phyloP scores from a whole-genome alignment of 2,888 invertebrate genomes.

The Chrysolina americana region DNA sequence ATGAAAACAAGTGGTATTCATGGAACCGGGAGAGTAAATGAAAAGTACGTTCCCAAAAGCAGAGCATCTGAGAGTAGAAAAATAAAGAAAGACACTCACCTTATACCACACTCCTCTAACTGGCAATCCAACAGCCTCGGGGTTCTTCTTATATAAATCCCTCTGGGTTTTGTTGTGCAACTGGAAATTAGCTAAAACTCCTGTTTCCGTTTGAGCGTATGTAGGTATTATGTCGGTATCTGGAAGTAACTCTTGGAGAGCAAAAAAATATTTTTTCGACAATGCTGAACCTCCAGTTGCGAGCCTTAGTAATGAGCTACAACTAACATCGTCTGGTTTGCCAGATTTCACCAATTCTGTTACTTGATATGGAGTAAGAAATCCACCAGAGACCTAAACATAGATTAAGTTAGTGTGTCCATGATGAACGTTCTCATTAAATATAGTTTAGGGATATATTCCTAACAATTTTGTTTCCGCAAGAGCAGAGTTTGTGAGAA shows the following conservation, averaged over 20 bases:
- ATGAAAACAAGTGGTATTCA: too few species aligned
- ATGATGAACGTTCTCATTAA: too few species aligned
- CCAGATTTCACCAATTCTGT: slow-evolving; percentile 58
- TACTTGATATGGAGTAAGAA: slow-evolving; percentile 57
- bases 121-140: slow-evolving; percentile 57
- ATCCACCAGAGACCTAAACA: slow-evolving; percentile 53
- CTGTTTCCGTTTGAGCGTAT: slow-evolving; percentile 64
- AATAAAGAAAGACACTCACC: slow-evolving; percentile 45
- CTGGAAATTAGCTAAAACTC: slow-evolving; percentile 56
- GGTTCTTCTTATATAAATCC: slow-evolving; percentile 54
- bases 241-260: slow-evolving; percentile 60
- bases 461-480: too few species aligned
- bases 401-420: slow-evolving; percentile 9
- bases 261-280: slow-evolving; percentile 52
- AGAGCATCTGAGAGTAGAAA: too few species aligned
- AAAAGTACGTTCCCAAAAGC: too few species aligned
- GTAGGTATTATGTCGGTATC: slow-evolving; percentile 57
- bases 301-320: slow-evolving; percentile 56
- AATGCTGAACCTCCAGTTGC: slow-evolving; percentile 60
- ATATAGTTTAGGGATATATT: too few species aligned
- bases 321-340: slow-evolving; percentile 58
- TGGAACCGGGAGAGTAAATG: too few species aligned
- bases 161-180: slow-evolving; percentile 55
- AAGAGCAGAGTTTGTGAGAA: too few species aligned
- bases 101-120: slow-evolving; percentile 58